Evolutionary conservation across 2,888 invertebrate species (phyloP).

Genomic region (Nephrotoma appendiculata): DNA sequence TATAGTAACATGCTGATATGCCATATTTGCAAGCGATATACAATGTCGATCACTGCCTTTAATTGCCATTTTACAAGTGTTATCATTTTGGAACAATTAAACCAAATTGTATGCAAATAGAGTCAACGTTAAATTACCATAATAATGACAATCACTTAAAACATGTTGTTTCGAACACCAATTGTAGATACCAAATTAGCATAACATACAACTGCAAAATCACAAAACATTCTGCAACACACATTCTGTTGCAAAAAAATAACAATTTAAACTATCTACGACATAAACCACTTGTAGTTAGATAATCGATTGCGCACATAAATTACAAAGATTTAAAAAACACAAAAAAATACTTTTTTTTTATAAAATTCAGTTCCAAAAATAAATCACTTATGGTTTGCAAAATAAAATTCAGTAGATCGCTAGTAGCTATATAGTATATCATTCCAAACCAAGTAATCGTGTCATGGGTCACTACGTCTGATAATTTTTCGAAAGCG

Average conservation of each 20-base stretch:
- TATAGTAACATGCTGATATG: background rate
- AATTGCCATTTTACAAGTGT: background rate
- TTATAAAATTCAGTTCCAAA: background rate
- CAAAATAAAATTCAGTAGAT: background rate
- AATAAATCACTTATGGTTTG: background rate
- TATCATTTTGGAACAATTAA: background rate
- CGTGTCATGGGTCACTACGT: background rate
- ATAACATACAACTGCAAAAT: too few species aligned
- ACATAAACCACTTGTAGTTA: background rate
- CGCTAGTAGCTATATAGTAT: background rate
- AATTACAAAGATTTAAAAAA: background rate
- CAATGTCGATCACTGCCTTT: background rate
- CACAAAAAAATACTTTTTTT: background rate
- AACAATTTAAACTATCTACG: background rate
- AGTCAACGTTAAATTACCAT: background rate
- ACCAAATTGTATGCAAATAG: background rate
- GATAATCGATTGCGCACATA: background rate
- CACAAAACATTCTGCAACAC: too few species aligned
- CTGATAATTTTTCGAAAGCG: background rate
- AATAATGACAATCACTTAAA: background rate
- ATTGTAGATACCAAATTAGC: background rate
- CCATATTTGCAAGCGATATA: background rate
- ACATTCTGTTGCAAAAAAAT: too few species aligned
- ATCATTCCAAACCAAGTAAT: background rate
- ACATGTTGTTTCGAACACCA: background rate